Conservation (phyloP, 2,113 vertebrate genomes). For the Hystrix brachyura region DNA sequence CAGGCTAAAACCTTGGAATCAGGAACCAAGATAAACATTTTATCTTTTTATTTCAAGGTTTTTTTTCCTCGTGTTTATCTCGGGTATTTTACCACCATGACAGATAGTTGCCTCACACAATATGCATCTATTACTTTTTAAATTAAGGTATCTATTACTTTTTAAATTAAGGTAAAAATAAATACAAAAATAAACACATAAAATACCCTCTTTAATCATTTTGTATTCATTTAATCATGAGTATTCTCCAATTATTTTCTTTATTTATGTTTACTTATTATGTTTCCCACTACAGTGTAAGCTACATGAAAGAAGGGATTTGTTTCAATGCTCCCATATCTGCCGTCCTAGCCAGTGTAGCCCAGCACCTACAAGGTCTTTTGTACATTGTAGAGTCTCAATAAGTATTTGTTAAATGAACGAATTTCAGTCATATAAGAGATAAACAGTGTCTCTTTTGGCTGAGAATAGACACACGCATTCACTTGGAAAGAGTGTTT, state of each 20-base stretch:
- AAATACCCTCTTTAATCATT: conserved; percentile 4
- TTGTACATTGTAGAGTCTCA: not conserved
- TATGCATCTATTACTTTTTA: conserved; percentile 14
- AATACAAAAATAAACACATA: not conserved
- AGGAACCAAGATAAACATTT: not conserved
- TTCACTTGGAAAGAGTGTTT: conserved; percentile 51
- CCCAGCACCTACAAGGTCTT: not conserved
- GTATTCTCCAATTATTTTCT: conserved; percentile 46
- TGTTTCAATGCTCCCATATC: conserved; percentile 13
- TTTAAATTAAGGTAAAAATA: conserved; percentile 46
- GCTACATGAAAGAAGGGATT: not conserved
- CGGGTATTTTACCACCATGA: not conserved
- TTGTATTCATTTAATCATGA: conserved; percentile 1
- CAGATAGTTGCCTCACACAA: not conserved
- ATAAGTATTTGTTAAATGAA: conserved; percentile 58
- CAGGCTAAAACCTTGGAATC: not conserved
- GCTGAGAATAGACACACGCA: not conserved
- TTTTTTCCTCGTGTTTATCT: not conserved
- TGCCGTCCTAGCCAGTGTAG: not conserved
- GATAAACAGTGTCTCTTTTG: conserved; percentile 32
- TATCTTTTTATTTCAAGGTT: not conserved
- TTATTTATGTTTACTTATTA: conserved; percentile 34
- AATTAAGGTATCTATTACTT: conserved; percentile 15
- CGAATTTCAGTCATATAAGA: conserved; percentile 33
- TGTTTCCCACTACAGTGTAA: conserved; percentile 1